These are phyloP conservation scores for Cerceris ruficornis DNA, from an alignment of 2,888 invertebrate genomes.

Conservation along the genomic window DNA sequence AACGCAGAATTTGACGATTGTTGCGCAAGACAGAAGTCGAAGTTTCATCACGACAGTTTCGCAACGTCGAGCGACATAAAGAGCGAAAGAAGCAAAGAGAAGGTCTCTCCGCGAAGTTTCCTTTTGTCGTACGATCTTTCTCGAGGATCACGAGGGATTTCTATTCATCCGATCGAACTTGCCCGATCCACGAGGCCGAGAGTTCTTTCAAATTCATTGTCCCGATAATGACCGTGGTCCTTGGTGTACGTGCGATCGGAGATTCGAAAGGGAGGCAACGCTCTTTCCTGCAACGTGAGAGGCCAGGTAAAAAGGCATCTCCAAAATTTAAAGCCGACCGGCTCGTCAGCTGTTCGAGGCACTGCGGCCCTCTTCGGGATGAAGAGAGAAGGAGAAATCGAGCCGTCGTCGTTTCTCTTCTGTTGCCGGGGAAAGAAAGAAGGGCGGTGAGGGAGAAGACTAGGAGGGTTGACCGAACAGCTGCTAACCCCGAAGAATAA, in stretches of 20 bases:
- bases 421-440: constrained; percentile 11
- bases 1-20: no score
- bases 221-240: constrained; percentile 40
- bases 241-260: constrained; percentile 27
- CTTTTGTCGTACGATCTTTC: background rate
- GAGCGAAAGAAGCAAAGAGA: background rate
- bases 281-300: constrained; percentile 45
- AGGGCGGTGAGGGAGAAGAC: constrained; percentile 31
- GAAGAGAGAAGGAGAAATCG: constrained; percentile 12
- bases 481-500: constrained; percentile 56
- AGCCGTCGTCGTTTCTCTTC: background rate
- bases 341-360: constrained; percentile 59
- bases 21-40: no score
- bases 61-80: no score
- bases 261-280: constrained; percentile 21
- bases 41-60: no score
- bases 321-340: constrained; percentile 48
- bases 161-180: constrained; percentile 22
- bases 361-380: constrained; percentile 4
- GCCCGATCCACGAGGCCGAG: constrained; percentile 25
- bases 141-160: background rate
- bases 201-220: constrained; percentile 39
- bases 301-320: constrained; percentile 54
- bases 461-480: constrained; percentile 54
- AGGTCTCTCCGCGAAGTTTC: constrained; percentile 1